phyloP scores from a whole-genome alignment of 2,888 invertebrate species.

The Ornithoptera alexandrae region DNA sequence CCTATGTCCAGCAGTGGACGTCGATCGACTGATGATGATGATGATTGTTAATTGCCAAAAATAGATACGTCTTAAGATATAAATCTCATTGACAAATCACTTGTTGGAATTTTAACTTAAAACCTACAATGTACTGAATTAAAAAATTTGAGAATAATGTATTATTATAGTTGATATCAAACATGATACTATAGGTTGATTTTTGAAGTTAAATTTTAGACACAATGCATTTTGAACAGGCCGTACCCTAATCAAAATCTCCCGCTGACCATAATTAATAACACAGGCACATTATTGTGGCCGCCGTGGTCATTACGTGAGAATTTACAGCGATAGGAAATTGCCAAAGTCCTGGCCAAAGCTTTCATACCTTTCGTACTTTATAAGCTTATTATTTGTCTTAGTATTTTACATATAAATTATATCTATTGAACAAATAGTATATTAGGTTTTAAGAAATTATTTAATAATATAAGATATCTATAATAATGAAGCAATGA shows the following conservation, averaged over 20 bases:
- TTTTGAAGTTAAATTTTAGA: not conserved
- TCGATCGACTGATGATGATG: no score
- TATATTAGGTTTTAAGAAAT: not conserved
- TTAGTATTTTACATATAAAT: not conserved
- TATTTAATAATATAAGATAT: no score
- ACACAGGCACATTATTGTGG: slow-evolving; percentile 7
- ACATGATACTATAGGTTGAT: not conserved
- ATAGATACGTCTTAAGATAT: no score
- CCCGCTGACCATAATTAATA: slow-evolving; percentile 15
- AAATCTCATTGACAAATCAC: no score
- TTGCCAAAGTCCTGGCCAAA: slow-evolving; percentile 16
- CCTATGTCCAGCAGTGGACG: no score
- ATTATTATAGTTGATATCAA: no score
- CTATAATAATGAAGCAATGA: no score
- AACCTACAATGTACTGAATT: no score
- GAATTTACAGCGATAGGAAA: slow-evolving; percentile 19
- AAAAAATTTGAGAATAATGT: no score
- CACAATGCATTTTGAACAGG: not conserved
- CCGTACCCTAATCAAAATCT: slow-evolving; percentile 12
- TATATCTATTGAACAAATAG: not conserved
- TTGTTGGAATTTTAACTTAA: no score
- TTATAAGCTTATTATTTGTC: slow-evolving; percentile 16
- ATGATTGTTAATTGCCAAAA: no score
- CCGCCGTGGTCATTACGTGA: slow-evolving; percentile 10
- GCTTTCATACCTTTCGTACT: not conserved